These are phyloP conservation scores for Sandelia bainsii DNA, from an alignment of 2,797 vertebrate genomes.

Conservation along the genomic window DNA sequence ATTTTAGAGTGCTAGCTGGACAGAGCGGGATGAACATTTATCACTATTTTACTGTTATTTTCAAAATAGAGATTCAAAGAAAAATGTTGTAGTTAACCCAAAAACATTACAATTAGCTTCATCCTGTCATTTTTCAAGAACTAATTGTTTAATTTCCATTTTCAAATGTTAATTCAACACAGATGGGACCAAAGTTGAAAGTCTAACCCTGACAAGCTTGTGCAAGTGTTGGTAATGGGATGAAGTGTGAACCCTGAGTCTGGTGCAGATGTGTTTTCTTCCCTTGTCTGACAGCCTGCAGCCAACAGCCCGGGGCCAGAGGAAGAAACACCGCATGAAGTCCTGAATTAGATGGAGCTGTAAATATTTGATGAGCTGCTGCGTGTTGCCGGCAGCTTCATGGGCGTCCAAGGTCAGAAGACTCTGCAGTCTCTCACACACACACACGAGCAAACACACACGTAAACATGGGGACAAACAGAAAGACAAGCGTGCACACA, in stretches of 20 bases:
- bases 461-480: too few relatives aligned
- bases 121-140: too few relatives aligned
- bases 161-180: neutral
- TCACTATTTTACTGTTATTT: too few relatives aligned
- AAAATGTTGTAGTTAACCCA: too few relatives aligned
- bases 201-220: neutral
- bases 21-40: too few relatives aligned
- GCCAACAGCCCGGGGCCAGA: conserved; percentile 47
- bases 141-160: neutral
- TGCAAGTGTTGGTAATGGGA: neutral
- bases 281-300: conserved; percentile 25
- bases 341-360: conserved; percentile 70
- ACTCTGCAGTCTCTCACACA: conserved; percentile 31
- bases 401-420: conserved; percentile 67
- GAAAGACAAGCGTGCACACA: neutral
- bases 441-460: neutral
- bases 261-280: conserved; percentile 33
- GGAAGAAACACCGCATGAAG: conserved; percentile 59
- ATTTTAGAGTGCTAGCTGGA: too few relatives aligned
- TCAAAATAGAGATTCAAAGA: too few relatives aligned
- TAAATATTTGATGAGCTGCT: conserved; percentile 81
- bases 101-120: too few relatives aligned
- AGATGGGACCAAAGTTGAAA: neutral
- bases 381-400: conserved; percentile 60
- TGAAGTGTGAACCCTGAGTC: neutral